phyloP scores from a whole-genome alignment of 2,113 vertebrate species.

The Nycticebus coucang region DNA sequence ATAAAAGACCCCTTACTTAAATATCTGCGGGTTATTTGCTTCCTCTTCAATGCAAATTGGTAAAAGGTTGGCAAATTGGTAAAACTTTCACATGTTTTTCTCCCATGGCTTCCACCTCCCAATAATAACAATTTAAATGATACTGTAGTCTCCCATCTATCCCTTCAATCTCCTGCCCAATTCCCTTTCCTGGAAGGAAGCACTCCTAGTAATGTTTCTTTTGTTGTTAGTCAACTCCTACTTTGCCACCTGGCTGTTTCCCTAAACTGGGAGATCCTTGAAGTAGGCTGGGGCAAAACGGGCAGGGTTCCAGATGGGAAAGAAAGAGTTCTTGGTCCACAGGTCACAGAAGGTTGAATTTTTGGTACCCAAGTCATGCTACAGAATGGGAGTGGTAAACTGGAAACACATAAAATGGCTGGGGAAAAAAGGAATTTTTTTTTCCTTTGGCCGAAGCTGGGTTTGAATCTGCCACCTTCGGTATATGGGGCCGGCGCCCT shows the following conservation, averaged over 20 bases:
- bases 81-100: not conserved
- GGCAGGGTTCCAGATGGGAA: not conserved
- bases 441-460: not conserved
- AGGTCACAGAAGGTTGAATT: not conserved
- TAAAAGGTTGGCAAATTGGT: not conserved
- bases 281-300: not conserved
- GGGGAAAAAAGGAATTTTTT: not conserved
- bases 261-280: constrained; percentile 21
- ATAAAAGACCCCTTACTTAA: constrained; percentile 33
- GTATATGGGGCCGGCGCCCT: no score
- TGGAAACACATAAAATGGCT: not conserved
- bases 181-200: constrained; percentile 24
- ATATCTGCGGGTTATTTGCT: not conserved
- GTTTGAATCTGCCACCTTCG: no score
- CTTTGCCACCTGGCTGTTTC: constrained; percentile 2
- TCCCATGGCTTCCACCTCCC: no score
- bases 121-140: constrained; percentile 21
- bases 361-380: not conserved
- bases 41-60: not conserved
- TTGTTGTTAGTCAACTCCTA: not conserved
- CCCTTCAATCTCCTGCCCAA: not conserved
- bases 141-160: not conserved
- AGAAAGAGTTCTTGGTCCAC: not conserved
- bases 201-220: not conserved
- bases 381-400: not conserved